Evolutionary conservation across 2,113 vertebrate species (phyloP), one percentile per base, ranked within the genome.

Genomic region (Chaenocephalus aceratus): DNA sequence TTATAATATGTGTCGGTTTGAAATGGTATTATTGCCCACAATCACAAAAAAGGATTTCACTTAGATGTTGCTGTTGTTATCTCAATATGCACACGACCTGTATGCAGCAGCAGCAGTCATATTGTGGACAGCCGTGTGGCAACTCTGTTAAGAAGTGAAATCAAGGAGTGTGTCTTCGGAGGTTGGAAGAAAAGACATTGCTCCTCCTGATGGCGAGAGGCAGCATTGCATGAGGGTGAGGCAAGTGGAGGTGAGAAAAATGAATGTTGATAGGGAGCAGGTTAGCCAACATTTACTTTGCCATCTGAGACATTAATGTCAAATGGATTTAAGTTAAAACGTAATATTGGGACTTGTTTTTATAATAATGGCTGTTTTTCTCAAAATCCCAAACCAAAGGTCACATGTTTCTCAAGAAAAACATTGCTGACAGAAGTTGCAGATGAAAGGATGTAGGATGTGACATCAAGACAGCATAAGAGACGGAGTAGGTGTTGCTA

Each of bases 201-300:
- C 92, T 87, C 92, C 93, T 86, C 94, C 93, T 75, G 75, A 87
- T 94, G 94, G 85, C 3, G 0, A 51, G 52, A 72, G 13, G 21
- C 57, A 48, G 86, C 60, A 90, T 30, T 90, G 79, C 90, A 91
- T 6, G 48, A 30, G 30, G 12, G 10, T 71, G 7, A 71, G 46
- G 63, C 6, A 13, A 61, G 48, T 11, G 36, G 49, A 69, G 63
- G 57, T 62, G 67, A 53, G 61, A 46, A 45, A 73, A 75, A 56
- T 34, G 2, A 21, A 60, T 23, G 9, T 9, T 2, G 14, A 63
- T 0, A 11, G 18, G 1, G 18, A 8, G 60, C 8, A 48, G 6
- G 10, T 73, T 15, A 52, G 52, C 2, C 1, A 45, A 68, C 21
- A 5, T 72, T 75, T 52, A 56, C 45, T 60, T 44, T 45, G 51